Conservation (phyloP, 2,113 vertebrate genomes). For the Panthera tigris region DNA sequence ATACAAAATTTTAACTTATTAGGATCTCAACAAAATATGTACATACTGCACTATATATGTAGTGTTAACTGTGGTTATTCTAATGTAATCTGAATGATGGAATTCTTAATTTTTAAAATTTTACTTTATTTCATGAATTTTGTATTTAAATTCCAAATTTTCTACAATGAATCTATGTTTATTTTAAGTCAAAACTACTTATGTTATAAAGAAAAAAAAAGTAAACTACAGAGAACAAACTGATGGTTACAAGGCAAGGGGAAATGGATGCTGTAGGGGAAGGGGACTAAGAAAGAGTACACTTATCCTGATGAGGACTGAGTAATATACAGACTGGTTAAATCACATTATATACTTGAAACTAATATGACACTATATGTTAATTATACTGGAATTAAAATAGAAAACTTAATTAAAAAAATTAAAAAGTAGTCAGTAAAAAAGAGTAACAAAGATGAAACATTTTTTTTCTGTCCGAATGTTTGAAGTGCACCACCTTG, state of each 20-base stretch:
- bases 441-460: not conserved
- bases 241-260: not conserved
- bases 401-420: not conserved
- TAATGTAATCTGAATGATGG: not conserved
- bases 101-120: slow-evolving; percentile 19
- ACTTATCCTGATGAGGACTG: not conserved
- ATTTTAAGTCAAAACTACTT: slow-evolving; percentile 52
- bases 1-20: slow-evolving; percentile 24
- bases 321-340: not conserved
- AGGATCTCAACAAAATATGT: slow-evolving; percentile 28
- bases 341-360: not conserved
- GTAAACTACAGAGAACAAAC: not conserved
- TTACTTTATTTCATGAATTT: slow-evolving; percentile 16
- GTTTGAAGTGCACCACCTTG: not conserved
- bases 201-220: not conserved
- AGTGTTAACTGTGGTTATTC: slow-evolving; percentile 20
- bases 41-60: not conserved
- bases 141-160: not conserved
- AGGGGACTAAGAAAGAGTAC: not conserved
- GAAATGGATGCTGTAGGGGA: not conserved
- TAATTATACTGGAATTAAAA: not conserved
- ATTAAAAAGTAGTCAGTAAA: not conserved
- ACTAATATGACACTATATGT: not conserved
- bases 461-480: not conserved
- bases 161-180: slow-evolving; percentile 23